phyloP scores from a whole-genome alignment of 2,797 vertebrate genomes.

The Austrolebias charrua region DNA sequence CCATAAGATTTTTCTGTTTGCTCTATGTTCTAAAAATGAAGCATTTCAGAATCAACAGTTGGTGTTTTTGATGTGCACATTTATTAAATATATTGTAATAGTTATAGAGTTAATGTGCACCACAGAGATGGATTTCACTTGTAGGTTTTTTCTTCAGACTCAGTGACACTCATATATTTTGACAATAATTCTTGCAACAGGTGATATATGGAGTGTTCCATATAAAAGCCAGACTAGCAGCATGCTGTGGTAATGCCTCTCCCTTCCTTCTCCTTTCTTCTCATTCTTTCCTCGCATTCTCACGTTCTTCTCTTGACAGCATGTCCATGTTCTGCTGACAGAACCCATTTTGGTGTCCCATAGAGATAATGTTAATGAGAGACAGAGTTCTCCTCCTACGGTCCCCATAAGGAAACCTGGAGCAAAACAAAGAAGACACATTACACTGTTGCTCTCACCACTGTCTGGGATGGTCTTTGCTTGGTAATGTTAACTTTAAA shows the following conservation, averaged over 20 bases:
- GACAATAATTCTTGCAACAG: conserved; percentile 33
- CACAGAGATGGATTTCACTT: conserved; percentile 13
- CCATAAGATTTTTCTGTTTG: too few relatives aligned
- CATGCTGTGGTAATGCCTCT: conserved; percentile 31
- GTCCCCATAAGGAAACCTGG: conserved; percentile 38
- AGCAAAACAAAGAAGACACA: conserved; percentile 22
- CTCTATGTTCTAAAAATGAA: too few relatives aligned
- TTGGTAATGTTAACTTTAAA: conserved; percentile 15
- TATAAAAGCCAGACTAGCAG: conserved; percentile 42
- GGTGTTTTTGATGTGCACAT: conserved; percentile 3
- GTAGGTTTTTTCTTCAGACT: neutral
- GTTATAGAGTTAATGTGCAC: neutral
- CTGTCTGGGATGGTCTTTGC: conserved; percentile 30
- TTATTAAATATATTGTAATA: conserved; percentile 5
- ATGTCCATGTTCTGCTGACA: conserved; percentile 67
- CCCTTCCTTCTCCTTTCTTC: conserved; percentile 24
- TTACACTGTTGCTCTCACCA: conserved; percentile 29
- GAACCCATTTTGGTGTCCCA: conserved; percentile 54
- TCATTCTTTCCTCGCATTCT: conserved; percentile 40
- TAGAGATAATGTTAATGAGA: conserved; percentile 66
- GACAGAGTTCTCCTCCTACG: conserved; percentile 48
- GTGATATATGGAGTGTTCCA: conserved; percentile 48
- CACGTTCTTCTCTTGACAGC: conserved; percentile 53
- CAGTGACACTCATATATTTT: conserved; percentile 26
- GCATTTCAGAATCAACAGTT: neutral